Evolutionary conservation across 2,113 vertebrate genomes (phyloP).

Genomic region (Paedocypris sp.): DNA sequence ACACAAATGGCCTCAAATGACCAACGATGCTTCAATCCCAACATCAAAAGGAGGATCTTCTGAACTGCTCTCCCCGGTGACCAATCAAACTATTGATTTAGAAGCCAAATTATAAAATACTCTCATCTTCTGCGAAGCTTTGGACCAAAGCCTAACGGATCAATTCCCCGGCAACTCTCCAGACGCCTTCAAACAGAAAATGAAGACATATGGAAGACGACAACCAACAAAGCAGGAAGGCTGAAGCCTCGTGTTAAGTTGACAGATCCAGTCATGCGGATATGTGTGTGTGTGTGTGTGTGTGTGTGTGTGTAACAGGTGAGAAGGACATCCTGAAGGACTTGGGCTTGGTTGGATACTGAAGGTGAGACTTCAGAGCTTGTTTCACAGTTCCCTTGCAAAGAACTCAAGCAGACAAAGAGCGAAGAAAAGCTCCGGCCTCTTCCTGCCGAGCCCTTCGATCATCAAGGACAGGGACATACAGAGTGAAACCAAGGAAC

Average conservation of each 20-base stretch:
- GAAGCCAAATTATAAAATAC: slow-evolving; percentile 3
- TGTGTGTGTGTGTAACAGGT: slow-evolving; percentile 9
- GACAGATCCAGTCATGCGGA: slow-evolving; percentile 12
- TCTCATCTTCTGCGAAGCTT: slow-evolving; percentile 16
- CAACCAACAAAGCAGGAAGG: slow-evolving; percentile 31
- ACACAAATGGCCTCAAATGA: no score
- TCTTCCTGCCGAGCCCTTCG: slow-evolving; percentile 31
- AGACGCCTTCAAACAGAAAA: slow-evolving; percentile 25
- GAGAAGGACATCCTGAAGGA: slow-evolving; percentile 20
- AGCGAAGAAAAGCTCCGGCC: slow-evolving; percentile 24
- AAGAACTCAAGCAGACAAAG: slow-evolving; percentile 46
- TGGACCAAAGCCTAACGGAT: slow-evolving; percentile 17
- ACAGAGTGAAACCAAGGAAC: slow-evolving; percentile 45
- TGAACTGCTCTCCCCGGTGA: neutral
- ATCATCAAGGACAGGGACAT: slow-evolving; percentile 34
- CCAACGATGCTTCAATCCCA: no score
- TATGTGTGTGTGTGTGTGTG: slow-evolving; percentile 19
- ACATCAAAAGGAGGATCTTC: no score
- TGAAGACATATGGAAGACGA: slow-evolving; percentile 36
- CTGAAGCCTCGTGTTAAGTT: neutral
- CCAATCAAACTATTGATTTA: neutral
- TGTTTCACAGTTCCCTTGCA: slow-evolving; percentile 40
- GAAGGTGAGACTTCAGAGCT: slow-evolving; percentile 43
- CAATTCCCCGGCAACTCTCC: slow-evolving; percentile 11
- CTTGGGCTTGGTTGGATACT: slow-evolving; percentile 20